phyloP scores from a whole-genome alignment of 2,888 invertebrate species.

The Amblyteles armatorius region DNA sequence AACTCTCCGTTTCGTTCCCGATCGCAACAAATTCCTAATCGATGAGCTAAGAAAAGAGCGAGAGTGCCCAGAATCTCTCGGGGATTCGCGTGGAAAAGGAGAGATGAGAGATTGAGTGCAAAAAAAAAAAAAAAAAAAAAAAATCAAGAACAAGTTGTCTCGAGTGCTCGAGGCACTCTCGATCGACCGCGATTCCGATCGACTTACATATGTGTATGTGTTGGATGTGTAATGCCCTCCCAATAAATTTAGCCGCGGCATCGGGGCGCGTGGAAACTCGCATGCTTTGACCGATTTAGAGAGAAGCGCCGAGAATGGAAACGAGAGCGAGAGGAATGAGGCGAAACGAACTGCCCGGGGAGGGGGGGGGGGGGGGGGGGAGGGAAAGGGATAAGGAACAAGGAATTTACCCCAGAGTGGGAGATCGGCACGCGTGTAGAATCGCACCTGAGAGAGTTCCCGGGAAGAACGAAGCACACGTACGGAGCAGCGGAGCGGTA shows the following conservation, averaged over 20 bases:
- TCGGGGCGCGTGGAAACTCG: slow-evolving; percentile 51
- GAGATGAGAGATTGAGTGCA: slow-evolving; percentile 1
- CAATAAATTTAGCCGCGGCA: slow-evolving; percentile 57
- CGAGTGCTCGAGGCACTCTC: slow-evolving; percentile 30
- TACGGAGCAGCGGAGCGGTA: slow-evolving; percentile 8
- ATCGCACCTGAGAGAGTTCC: slow-evolving; percentile 56
- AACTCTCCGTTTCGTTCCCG: slow-evolving; percentile 24
- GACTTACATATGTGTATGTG: slow-evolving; percentile 12
- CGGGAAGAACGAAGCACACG: slow-evolving; percentile 24
- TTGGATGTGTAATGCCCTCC: slow-evolving; percentile 3
- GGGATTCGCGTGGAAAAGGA: not conserved
- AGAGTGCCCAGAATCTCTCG: slow-evolving; percentile 4
- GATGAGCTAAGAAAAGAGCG: slow-evolving; percentile 59
- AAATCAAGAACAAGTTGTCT: not conserved
- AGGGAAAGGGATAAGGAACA: no score
- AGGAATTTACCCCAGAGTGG: slow-evolving; percentile 10
- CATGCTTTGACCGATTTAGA: slow-evolving; percentile 60
- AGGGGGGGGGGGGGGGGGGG: not conserved
- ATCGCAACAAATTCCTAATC: slow-evolving; percentile 60
- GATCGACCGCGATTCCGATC: slow-evolving; percentile 51
- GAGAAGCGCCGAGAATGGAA: slow-evolving; percentile 32
- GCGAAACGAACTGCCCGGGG: not conserved
- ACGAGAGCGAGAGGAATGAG: slow-evolving; percentile 39
- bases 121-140: slow-evolving; percentile 4
- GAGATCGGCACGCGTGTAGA: slow-evolving; percentile 58